These are phyloP conservation scores for Meloidogyne floridensis DNA, from an alignment of 1,140 invertebrate genomes.

Conservation along the genomic window DNA sequence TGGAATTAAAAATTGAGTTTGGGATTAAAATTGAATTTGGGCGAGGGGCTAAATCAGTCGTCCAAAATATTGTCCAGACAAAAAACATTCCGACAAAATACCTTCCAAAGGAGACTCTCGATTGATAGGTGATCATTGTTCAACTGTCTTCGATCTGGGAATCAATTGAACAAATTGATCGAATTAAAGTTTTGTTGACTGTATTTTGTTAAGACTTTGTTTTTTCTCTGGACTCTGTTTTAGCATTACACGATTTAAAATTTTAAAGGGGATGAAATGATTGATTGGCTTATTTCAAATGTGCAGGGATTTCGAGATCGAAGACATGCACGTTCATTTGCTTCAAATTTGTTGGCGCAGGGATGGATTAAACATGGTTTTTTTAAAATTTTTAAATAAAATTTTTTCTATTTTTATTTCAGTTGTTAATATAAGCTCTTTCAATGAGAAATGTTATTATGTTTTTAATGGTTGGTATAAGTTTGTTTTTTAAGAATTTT, in stretches of 20 bases:
- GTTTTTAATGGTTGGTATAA: constrained; percentile 73
- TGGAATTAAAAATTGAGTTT: constrained; percentile 20
- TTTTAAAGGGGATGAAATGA: constrained; percentile 47
- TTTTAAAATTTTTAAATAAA: neutral
- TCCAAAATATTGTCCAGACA: no score
- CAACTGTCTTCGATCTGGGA: no score
- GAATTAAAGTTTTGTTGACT: no score
- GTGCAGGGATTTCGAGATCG: constrained; percentile 76
- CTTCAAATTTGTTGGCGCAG: constrained; percentile 87
- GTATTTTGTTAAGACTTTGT: no score
- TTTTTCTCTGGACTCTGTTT: no score
- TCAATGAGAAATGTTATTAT: constrained; percentile 98
- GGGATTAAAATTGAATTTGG: constrained; percentile 27
- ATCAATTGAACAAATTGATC: neutral
- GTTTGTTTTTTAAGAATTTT: no score
- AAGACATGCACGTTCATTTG: constrained; percentile 90
- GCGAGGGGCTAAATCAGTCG: neutral
- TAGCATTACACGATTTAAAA: neutral
- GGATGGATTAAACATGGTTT: constrained; percentile 86
- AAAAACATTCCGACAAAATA: no score
- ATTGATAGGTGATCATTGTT: no score
- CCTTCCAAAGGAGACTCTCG: no score
- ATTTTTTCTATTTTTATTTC: neutral
- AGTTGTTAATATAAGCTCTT: constrained; percentile 96
- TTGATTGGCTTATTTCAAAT: constrained; percentile 45